A percentile compares a stretch with the other conserved stretches of the same genome.
These are phyloP conservation scores for Melanotaenia boesemani DNA, from an alignment of 2,797 vertebrate species.

Conservation along the genomic window DNA sequence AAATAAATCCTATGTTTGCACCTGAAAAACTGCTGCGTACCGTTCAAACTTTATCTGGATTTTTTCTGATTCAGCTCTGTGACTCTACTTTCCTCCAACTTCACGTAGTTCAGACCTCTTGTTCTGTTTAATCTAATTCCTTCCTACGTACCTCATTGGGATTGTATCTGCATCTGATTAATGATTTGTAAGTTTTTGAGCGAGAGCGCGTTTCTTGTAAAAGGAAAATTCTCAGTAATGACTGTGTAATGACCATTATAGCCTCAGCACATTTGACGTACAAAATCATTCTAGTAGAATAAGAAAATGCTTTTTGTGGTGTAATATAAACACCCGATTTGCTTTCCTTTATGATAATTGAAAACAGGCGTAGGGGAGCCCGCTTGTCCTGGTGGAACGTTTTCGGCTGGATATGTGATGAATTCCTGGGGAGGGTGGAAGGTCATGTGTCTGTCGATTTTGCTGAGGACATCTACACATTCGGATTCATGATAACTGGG, in stretches of 20 bases:
- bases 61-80: not conserved
- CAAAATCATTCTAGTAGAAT: no score
- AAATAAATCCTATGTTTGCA: not conserved
- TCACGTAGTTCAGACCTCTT: slow-evolving; percentile 2
- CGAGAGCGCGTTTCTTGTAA: not conserved
- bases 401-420: no score
- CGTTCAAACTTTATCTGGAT: no score
- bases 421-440: no score
- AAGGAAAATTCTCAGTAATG: not conserved
- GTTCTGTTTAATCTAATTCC: no score
- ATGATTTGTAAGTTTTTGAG: slow-evolving; percentile 1
- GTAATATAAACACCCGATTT: not conserved
- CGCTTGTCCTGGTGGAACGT: no score
- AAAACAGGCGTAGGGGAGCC: no score
- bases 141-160: not conserved
- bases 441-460: no score
- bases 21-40: no score
- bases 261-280: not conserved
- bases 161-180: slow-evolving; percentile 1
- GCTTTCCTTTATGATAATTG: not conserved
- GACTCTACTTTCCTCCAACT: not conserved
- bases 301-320: not conserved
- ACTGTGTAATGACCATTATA: not conserved
- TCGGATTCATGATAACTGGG: no score
- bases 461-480: no score